Evolutionary conservation across 1,140 invertebrate genomes (phyloP), one percentile per base, ranked within the genome.

Genomic region (Dendroctonus ponderosae): DNA sequence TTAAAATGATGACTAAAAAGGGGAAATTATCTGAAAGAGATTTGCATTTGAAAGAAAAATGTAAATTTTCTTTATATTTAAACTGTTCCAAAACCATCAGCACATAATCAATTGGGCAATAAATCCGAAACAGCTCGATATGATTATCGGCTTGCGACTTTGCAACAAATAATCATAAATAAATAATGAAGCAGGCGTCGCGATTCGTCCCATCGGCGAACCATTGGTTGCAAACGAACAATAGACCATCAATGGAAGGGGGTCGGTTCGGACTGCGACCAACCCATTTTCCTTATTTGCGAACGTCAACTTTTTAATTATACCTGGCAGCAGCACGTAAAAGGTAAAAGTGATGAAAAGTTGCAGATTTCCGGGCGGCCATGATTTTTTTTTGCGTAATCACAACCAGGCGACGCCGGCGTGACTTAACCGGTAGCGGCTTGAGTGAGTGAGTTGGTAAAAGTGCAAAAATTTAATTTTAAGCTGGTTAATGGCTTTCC

Each of bases 271-370:
- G 53, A 46, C 62, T 46, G 51, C 41, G 62, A 58, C 62, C 62
- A 56, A 48, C 62, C 62, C 52, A 54, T 58, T 65, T 65, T 58
- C 62, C 62, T 65, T 65, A 65, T 65, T 57, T 65, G 62, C 53
- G 48, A 65, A 49, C 62, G 43, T 65, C 54, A 49, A 58, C 62
- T 65, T 65, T 65, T 65, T 49, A 65, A 62, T 52, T 62, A 26
- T 26, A 52, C 39, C 7, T 14, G 6, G 15, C 37, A 15, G 15
- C 7, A 46, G 14, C 5, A 9, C 58, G 58, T 60, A 49, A 60
- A 60, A 60, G 60, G 60, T 52, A 43, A 62, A 40, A 62, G 60
- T 26, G 14, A 62, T 12, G 60, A 53, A 62, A 62, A n/a, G 11
- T 62, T 51, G 38, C 12, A 52, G 8, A 62, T 62, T 62, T 62